Evolutionary conservation across 2,113 vertebrate genomes (phyloP).

Genomic region (Dolichotis patagonum): DNA sequence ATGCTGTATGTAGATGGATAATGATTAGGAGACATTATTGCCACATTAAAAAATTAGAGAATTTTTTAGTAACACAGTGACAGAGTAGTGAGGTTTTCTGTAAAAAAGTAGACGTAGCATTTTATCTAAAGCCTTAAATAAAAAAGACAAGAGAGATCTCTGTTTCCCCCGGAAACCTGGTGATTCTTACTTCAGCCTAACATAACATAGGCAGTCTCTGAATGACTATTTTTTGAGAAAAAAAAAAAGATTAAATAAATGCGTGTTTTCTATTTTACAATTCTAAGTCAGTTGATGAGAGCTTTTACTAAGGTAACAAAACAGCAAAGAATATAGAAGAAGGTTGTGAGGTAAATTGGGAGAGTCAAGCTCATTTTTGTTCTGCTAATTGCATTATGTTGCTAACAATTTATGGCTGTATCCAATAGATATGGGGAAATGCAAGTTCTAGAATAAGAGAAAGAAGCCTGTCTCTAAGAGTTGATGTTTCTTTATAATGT

Average conservation of each 20-base stretch:
- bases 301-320: background rate
- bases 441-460: background rate
- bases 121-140: background rate
- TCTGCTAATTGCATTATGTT: background rate
- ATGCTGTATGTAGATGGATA: rapidly evolving
- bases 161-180: background rate
- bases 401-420: background rate
- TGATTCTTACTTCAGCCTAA: background rate
- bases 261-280: background rate
- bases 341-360: background rate
- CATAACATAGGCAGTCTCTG: background rate
- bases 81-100: background rate
- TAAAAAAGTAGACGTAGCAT: background rate
- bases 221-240: background rate
- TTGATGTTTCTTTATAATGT: background rate
- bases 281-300: background rate
- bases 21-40: background rate
- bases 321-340: background rate
- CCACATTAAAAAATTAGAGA: background rate
- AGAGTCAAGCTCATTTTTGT: background rate
- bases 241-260: background rate
- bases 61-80: background rate
- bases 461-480: background rate
- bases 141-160: background rate
- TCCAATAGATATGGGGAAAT: background rate